These are phyloP conservation scores for Dreissena rostriformis DNA, from an alignment of 1,140 invertebrate species.

Conservation along the genomic window DNA sequence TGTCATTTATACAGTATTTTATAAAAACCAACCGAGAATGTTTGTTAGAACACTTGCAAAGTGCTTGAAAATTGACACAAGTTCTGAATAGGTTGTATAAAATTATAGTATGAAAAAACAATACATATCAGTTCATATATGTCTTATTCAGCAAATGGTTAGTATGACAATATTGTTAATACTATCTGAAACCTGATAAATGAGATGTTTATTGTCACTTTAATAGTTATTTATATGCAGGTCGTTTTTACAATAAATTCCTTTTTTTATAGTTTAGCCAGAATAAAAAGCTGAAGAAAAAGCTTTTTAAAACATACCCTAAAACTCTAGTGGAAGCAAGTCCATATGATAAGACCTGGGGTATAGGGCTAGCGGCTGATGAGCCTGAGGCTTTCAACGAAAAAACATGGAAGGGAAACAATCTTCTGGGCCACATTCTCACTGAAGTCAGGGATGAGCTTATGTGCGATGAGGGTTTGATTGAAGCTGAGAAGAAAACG, in stretches of 20 bases:
- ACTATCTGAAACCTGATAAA: too few species aligned
- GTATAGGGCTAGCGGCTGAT: conserved; percentile 63
- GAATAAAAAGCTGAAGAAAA: conserved; percentile 62
- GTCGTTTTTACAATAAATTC: not conserved
- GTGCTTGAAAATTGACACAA: too few species aligned
- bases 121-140: too few species aligned
- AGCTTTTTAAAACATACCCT: conserved; percentile 65
- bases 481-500: conserved; percentile 15
- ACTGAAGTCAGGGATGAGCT: conserved; percentile 70
- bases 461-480: conserved; percentile 18
- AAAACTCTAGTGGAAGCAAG: conserved; percentile 73
- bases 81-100: too few species aligned
- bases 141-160: too few species aligned
- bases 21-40: too few species aligned
- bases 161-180: too few species aligned
- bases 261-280: conserved; percentile 69
- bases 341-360: conserved; percentile 73
- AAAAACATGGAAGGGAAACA: conserved; percentile 69
- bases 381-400: conserved; percentile 63
- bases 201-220: not conserved
- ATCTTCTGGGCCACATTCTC: conserved; percentile 69
- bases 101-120: too few species aligned
- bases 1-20: too few species aligned
- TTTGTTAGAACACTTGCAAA: too few species aligned
- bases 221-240: not conserved